These are phyloP conservation scores for Fukomys damarensis DNA, from an alignment of 2,113 vertebrate species.

Conservation along the genomic window DNA sequence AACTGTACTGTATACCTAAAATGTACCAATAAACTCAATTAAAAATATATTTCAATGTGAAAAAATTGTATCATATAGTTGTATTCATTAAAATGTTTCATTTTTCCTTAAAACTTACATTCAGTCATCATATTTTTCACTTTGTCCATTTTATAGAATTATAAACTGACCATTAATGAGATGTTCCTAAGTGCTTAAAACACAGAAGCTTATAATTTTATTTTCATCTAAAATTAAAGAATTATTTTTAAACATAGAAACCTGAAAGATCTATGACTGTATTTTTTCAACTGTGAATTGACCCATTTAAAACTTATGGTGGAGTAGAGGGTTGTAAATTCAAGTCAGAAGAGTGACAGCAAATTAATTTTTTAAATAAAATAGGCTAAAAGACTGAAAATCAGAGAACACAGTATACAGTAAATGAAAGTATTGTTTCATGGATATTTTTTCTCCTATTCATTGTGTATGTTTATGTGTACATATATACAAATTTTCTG, in stretches of 20 bases:
- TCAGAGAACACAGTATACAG: neutral
- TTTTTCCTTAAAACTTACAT: neutral
- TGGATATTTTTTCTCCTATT: neutral
- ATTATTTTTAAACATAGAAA: neutral
- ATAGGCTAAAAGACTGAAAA: neutral
- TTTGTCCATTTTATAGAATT: neutral
- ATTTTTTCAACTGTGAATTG: constrained; percentile 57
- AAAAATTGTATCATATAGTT: neutral
- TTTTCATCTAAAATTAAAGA: neutral
- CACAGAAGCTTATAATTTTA: neutral
- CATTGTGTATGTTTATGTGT: neutral
- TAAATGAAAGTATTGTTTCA: neutral
- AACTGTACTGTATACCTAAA: too few relatives aligned
- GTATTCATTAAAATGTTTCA: neutral
- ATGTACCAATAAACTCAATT: too few relatives aligned
- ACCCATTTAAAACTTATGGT: neutral
- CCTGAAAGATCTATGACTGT: neutral
- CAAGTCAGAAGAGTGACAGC: neutral
- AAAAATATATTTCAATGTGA: too few relatives aligned
- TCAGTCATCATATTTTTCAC: neutral
- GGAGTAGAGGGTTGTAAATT: neutral
- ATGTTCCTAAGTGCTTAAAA: neutral
- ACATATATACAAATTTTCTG: neutral
- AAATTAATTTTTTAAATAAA: neutral
- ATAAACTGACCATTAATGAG: neutral